Evolutionary conservation across 2,888 invertebrate genomes (phyloP).

Genomic region (Drosophila rellima): DNA sequence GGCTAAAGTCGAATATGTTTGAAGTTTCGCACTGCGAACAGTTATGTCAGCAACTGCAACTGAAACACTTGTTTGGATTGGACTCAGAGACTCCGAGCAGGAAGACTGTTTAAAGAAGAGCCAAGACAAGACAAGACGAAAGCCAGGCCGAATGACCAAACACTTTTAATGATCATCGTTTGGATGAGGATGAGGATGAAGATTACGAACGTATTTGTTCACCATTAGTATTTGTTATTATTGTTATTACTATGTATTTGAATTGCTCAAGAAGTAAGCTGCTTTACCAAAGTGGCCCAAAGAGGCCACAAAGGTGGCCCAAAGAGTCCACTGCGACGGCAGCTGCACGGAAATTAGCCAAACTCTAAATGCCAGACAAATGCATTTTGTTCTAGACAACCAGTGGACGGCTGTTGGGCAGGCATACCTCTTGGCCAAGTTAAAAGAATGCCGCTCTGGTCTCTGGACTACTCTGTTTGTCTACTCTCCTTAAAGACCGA

Average conservation of each 20-base stretch:
- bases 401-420: slow-evolving; percentile 21
- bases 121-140: not conserved
- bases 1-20: slow-evolving; percentile 1
- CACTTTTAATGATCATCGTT: slow-evolving; percentile 72
- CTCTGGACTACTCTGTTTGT: slow-evolving; percentile 51
- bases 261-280: slow-evolving; percentile 78
- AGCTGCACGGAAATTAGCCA: slow-evolving; percentile 81
- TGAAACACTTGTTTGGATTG: slow-evolving; percentile 46
- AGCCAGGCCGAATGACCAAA: slow-evolving; percentile 60
- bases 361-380: slow-evolving; percentile 81
- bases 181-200: slow-evolving; percentile 45
- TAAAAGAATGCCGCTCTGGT: slow-evolving; percentile 73
- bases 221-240: slow-evolving; percentile 84
- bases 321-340: slow-evolving; percentile 41
- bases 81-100: not conserved
- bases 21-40: slow-evolving; percentile 43
- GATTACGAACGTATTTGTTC: slow-evolving; percentile 69
- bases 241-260: slow-evolving; percentile 84
- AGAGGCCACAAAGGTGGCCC: slow-evolving; percentile 51
- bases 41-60: slow-evolving; percentile 59
- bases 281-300: slow-evolving; percentile 46
- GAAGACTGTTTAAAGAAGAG: slow-evolving; percentile 6
- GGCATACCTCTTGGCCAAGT: slow-evolving; percentile 63
- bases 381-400: slow-evolving; percentile 74
- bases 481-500: slow-evolving; percentile 57